Conservation (phyloP, 2,888 invertebrate species). For the Phragmatobia fuliginosa region DNA sequence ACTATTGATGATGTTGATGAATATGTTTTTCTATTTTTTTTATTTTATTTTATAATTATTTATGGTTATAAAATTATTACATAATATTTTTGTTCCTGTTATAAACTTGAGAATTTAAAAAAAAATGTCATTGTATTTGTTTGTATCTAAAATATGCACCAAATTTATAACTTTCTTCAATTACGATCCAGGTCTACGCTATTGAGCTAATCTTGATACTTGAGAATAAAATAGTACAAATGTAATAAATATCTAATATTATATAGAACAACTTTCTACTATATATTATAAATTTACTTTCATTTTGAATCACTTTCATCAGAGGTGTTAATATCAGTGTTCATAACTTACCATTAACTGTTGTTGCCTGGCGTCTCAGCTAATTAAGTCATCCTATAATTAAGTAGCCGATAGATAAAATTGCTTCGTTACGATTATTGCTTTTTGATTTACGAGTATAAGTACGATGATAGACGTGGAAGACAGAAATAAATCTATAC, state of each 20-base stretch:
- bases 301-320: constrained; percentile 24
- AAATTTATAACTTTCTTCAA: background rate
- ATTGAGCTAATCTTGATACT: no score
- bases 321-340: constrained; percentile 48
- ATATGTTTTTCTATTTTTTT: no score
- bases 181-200: no score
- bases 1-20: no score
- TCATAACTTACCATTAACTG: constrained; percentile 64
- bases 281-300: constrained; percentile 21
- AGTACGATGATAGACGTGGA: constrained; percentile 35
- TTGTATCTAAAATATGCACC: background rate
- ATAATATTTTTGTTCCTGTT: no score
- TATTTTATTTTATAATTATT: no score
- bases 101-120: no score
- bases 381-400: constrained; percentile 70
- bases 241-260: background rate
- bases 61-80: no score
- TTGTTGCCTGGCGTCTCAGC: constrained; percentile 66
- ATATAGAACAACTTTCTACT: background rate
- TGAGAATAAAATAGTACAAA: background rate
- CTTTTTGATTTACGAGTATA: constrained; percentile 67
- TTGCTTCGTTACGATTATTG: constrained; percentile 67
- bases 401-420: constrained; percentile 60
- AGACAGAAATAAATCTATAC: constrained; percentile 7
- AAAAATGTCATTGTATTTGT: no score